phyloP scores from a whole-genome alignment of 2,797 vertebrate genomes.

The Remorina albescens region DNA sequence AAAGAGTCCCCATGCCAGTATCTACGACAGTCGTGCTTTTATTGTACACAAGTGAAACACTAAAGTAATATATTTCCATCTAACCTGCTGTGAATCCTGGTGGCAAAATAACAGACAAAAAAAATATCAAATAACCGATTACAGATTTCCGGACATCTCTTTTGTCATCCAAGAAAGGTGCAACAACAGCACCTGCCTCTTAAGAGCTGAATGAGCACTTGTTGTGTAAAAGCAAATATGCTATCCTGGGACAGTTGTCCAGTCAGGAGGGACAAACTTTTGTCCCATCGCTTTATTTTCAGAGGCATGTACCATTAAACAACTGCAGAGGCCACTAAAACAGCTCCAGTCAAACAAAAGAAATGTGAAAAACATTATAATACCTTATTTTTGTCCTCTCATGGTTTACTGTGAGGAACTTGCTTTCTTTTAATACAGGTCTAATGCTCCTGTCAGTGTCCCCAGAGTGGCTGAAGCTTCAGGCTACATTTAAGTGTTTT shows the following conservation, averaged over 20 bases:
- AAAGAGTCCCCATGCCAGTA: conserved; percentile 93
- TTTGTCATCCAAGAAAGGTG: neutral
- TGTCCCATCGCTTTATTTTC: neutral
- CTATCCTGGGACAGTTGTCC: neutral
- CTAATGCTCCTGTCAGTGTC: too few relatives aligned
- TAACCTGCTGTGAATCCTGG: neutral
- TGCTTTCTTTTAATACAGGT: too few relatives aligned
- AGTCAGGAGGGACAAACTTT: neutral
- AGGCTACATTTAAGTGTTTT: too few relatives aligned
- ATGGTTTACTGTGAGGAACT: too few relatives aligned
- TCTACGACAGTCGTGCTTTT: conserved; percentile 71
- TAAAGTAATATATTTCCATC: neutral
- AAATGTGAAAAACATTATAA: too few relatives aligned
- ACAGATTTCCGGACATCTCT: neutral
- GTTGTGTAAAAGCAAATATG: neutral
- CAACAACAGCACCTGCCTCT: too few relatives aligned
- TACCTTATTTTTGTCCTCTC: too few relatives aligned
- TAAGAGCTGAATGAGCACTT: neutral
- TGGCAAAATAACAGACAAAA: neutral
- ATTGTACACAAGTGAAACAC: neutral
- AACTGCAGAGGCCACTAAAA: too few relatives aligned
- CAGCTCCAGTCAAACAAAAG: too few relatives aligned
- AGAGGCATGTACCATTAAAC: too few relatives aligned
- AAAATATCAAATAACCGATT: neutral
- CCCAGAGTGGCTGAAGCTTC: too few relatives aligned